Conservation (phyloP, 2,797 vertebrate genomes). For the Ctenosaura bakeri region DNA sequence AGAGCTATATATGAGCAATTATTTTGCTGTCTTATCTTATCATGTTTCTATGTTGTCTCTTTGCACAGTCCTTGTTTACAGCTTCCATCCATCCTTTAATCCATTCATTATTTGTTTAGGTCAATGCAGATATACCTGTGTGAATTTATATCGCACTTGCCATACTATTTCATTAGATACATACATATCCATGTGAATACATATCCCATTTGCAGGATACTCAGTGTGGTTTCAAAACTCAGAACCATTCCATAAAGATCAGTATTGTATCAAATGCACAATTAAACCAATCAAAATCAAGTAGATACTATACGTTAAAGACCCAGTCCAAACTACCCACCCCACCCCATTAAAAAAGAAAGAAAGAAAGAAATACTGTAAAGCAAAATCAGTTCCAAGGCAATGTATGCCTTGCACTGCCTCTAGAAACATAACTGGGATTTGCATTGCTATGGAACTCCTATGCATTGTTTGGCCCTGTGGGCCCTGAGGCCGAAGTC, state of each 20-base stretch:
- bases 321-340: too few relatives aligned
- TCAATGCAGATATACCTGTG: too few relatives aligned
- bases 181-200: too few relatives aligned
- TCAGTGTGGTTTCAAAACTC: background rate
- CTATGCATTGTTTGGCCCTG: too few relatives aligned
- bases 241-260: background rate
- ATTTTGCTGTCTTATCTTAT: background rate
- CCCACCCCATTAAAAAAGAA: too few relatives aligned
- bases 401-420: background rate
- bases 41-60: background rate
- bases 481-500: too few relatives aligned
- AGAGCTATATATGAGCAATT: background rate
- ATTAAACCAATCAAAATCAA: slow-evolving; percentile 12
- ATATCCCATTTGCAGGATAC: too few relatives aligned
- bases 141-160: too few relatives aligned
- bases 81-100: background rate
- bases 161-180: too few relatives aligned
- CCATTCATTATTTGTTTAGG: background rate
- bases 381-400: background rate
- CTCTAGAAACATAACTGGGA: background rate
- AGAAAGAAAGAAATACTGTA: too few relatives aligned
- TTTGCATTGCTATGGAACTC: too few relatives aligned
- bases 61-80: background rate
- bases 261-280: background rate
- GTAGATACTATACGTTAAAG: background rate